phyloP scores from a whole-genome alignment of 35 echinoderm and acorn worm species.

The Stichopus chloronotus region DNA sequence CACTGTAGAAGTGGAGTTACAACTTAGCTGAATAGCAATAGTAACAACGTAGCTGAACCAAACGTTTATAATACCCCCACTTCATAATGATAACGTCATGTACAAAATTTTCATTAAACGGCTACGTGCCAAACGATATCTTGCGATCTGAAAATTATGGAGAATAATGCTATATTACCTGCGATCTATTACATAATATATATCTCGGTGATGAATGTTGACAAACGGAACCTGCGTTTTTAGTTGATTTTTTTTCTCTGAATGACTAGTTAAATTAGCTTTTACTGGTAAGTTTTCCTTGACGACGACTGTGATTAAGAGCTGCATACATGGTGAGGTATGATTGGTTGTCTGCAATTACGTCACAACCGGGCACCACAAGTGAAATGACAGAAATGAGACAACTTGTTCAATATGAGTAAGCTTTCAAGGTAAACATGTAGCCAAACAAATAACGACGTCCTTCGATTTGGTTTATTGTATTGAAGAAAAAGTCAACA shows the following conservation, averaged over 20 bases:
- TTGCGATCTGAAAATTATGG: not conserved
- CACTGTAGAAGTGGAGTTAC: too few species aligned
- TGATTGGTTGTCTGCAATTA: not conserved
- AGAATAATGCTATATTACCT: not conserved
- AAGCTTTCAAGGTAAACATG: too few species aligned
- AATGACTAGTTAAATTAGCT: not conserved
- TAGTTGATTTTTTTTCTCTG: not conserved
- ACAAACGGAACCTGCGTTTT: not conserved
- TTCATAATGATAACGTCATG: not conserved
- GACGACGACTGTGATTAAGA: not conserved
- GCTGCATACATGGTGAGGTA: not conserved
- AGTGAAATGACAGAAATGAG: not conserved
- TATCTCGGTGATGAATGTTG: not conserved
- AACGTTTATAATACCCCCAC: not conserved
- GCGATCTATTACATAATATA: not conserved
- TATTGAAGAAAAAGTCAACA: too few species aligned
- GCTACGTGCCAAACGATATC: not conserved
- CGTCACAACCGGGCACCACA: not conserved
- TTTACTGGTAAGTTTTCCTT: not conserved
- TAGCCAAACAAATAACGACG: too few species aligned
- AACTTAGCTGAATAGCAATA: too few species aligned
- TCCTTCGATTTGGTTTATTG: too few species aligned
- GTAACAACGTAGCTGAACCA: too few species aligned
- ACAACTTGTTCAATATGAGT: too few species aligned
- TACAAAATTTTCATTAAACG: not conserved